Percentiles rank a stretch among this genome's conserved stretches.
These are phyloP conservation scores for Beroe forskalii DNA, from an alignment of 37 sponge, comb jelly and placozoan species.

Conservation along the genomic window DNA sequence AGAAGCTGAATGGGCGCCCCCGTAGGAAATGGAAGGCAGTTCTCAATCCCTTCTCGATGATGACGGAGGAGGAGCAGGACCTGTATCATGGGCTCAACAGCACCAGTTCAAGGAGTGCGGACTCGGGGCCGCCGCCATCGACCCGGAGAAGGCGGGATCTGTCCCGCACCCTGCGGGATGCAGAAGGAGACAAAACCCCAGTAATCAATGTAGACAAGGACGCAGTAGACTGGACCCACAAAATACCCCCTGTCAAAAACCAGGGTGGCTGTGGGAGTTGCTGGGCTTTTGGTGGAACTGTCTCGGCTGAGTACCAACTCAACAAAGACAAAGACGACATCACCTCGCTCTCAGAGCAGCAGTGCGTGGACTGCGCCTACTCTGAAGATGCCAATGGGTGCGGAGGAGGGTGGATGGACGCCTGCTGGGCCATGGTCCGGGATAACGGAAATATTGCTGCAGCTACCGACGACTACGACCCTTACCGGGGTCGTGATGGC, in stretches of 20 bases:
- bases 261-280: slow-evolving; percentile 5
- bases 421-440: neutral
- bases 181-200: neutral
- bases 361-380: neutral
- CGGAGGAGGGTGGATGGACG: neutral
- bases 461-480: neutral
- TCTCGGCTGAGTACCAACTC: neutral
- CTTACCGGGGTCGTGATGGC: neutral
- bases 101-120: too few species aligned
- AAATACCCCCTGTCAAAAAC: neutral
- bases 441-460: neutral
- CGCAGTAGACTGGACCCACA: neutral
- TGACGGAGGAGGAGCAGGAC: neutral
- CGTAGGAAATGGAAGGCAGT: neutral
- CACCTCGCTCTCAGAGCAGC: neutral
- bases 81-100: neutral
- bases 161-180: neutral
- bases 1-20: neutral
- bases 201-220: neutral
- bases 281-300: neutral
- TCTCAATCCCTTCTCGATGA: neutral
- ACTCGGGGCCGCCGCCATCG: neutral
- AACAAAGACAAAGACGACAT: neutral
- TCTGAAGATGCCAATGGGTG: neutral
- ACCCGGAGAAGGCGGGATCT: neutral